Base-by-base conservation (phyloP, 2,113 vertebrate species). In the Cephalopholis sonnerati region DNA sequence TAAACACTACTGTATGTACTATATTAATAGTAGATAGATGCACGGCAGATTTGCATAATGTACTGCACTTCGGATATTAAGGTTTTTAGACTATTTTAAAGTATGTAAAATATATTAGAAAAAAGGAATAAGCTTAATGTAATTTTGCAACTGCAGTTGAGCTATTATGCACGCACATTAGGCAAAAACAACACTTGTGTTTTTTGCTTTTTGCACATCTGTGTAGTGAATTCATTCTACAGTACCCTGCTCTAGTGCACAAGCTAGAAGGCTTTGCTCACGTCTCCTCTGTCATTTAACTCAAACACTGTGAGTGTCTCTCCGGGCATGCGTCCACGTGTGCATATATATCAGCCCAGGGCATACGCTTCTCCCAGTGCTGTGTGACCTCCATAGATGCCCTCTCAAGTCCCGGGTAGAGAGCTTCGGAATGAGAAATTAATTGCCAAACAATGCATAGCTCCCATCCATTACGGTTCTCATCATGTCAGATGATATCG, bases 401-500 rank as follows among this genome's bases (percentile, higher is more conserved):
- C 95, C 95, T 91, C 96, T 96, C 94, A 93, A 96, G 95, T 95
- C 95, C 82, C 91, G 70, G 94, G 90, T 93, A 87, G 59, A 90
- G 84, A 82, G 86, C 79, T 67, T 9, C 88, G 93, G 95, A 96
- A 96, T 92, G 95, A 95, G 92, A 95, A 95, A 95, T 97, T 96
- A 97, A 97, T 97, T 96, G 95, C 94, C 95, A 96, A 96, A 96
- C 95, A 96, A 95, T 96, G 94, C 96, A 93, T 77, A 92, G 94
- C 94, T 93, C 95, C 95, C 94, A 95, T 97, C 96, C 95, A 97
- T 97, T 97, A 97, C 90, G 93, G 94, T 94, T 88, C 86, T 95
- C 96, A 96, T 97, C 96, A 96, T 97, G 96, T 96, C 96, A 95
- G 94, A 97, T 97, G 94, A 95, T 95, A 97, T 96, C 92, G 57